These are phyloP conservation scores for Scaptomyza tumidula DNA, from an alignment of 2,888 invertebrate species.

Conservation along the genomic window DNA sequence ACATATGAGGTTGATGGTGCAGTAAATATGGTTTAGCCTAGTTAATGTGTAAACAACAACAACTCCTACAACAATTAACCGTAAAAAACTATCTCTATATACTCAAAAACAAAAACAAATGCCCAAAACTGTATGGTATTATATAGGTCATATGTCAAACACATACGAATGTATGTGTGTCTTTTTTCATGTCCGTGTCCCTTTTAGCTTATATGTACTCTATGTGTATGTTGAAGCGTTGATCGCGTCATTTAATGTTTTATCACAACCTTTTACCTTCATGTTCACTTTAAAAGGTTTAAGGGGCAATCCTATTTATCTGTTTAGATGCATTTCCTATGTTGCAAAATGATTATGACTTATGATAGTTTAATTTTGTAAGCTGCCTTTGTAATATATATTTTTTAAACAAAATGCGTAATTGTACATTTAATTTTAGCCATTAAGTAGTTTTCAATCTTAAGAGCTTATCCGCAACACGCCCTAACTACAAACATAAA, in stretches of 20 bases:
- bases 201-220: conserved; percentile 35
- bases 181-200: conserved; percentile 40
- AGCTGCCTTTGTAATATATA: conserved; percentile 71
- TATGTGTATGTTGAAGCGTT: conserved; percentile 42
- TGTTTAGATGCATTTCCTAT: conserved; percentile 54
- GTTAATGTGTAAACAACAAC: conserved; percentile 17
- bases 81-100: conserved; percentile 69
- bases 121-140: conserved; percentile 70
- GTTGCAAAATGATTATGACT: conserved; percentile 44
- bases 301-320: conserved; percentile 40
- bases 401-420: conserved; percentile 61
- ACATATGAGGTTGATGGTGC: conserved; percentile 82
- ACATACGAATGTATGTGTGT: conserved; percentile 16
- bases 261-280: conserved; percentile 18
- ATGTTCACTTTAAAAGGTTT: conserved; percentile 51
- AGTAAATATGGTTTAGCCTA: conserved; percentile 82
- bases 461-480: conserved; percentile 72
- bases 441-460: conserved; percentile 52
- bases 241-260: conserved; percentile 47
- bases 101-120: conserved; percentile 68
- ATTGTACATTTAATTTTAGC: conserved; percentile 59
- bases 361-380: conserved; percentile 36
- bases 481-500: conserved; percentile 46
- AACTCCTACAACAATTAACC: conserved; percentile 51
- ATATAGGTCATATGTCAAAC: conserved; percentile 56